Percentiles rank a stretch among this genome's conserved stretches.
These are phyloP conservation scores for Asteroscopus sphinx DNA, from an alignment of 2,888 invertebrate genomes.

Conservation along the genomic window DNA sequence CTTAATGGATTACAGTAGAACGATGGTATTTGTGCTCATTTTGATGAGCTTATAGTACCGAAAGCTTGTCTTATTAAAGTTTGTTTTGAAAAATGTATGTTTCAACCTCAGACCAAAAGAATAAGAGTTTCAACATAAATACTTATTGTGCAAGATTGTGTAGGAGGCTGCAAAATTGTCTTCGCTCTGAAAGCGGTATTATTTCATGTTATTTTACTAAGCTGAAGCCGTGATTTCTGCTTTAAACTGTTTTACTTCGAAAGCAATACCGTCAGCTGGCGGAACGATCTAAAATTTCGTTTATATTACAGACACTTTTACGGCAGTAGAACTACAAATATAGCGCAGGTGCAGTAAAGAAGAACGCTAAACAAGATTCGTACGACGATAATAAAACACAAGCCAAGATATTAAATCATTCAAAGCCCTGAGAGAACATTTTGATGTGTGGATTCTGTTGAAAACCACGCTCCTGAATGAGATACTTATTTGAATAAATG, in stretches of 20 bases:
- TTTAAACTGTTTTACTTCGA: slow-evolving; percentile 23
- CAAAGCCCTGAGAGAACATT: slow-evolving; percentile 26
- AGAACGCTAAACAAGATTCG: slow-evolving; percentile 28
- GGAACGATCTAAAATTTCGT: slow-evolving; percentile 29
- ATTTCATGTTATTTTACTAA: slow-evolving; percentile 20
- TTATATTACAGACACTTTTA: slow-evolving; percentile 42
- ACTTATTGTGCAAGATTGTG: slow-evolving; percentile 1
- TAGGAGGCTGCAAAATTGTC: too few relatives aligned
- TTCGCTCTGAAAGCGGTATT: not conserved
- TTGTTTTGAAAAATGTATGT: too few relatives aligned
- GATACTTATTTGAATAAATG: slow-evolving; percentile 42
- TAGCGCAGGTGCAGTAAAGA: slow-evolving; percentile 39
- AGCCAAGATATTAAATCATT: slow-evolving; percentile 33
- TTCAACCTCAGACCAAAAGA: too few relatives aligned
- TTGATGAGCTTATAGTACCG: too few relatives aligned
- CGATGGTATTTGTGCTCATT: too few relatives aligned
- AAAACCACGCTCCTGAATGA: not conserved
- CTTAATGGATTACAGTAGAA: too few relatives aligned
- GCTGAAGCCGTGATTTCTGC: slow-evolving; percentile 11
- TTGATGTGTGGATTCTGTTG: slow-evolving; percentile 14
- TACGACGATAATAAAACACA: slow-evolving; percentile 36
- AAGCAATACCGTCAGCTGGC: slow-evolving; percentile 13
- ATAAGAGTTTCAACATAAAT: too few relatives aligned
- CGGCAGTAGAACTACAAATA: slow-evolving; percentile 27
- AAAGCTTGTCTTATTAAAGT: too few relatives aligned